Conservation (phyloP, 2,113 vertebrate species). For the Cavia porcellus region DNA sequence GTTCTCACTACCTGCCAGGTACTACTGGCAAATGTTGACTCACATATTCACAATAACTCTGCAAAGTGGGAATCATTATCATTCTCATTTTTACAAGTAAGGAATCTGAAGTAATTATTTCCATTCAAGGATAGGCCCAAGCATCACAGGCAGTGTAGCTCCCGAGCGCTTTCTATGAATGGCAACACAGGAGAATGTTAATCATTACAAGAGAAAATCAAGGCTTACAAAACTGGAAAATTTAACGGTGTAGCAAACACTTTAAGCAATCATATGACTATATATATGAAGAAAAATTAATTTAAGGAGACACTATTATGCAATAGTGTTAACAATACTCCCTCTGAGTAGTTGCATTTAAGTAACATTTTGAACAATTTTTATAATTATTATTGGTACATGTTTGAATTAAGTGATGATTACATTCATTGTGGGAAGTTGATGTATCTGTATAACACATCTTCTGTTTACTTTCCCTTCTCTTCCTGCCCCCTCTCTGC, state of each 20-base stretch:
- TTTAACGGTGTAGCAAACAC: not conserved
- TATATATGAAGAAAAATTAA: conserved; percentile 28
- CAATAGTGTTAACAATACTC: not conserved
- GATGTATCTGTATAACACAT: not conserved
- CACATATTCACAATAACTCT: conserved; percentile 34
- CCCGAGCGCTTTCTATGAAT: not conserved
- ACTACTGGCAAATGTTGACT: not conserved
- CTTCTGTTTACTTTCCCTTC: not conserved
- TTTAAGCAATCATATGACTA: not conserved
- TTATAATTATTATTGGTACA: not conserved
- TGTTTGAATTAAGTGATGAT: not conserved
- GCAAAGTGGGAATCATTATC: conserved; percentile 6
- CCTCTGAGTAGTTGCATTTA: not conserved
- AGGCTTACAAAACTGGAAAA: not conserved
- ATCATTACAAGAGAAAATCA: conserved; percentile 48
- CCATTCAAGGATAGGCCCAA: not conserved
- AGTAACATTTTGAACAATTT: not conserved
- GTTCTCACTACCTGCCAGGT: not conserved
- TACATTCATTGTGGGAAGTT: not conserved
- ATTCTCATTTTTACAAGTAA: not conserved
- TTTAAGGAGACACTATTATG: not conserved
- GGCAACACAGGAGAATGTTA: conserved; percentile 40
- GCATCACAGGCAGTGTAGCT: not conserved
- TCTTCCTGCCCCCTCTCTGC: not conserved
- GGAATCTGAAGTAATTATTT: conserved; percentile 31